Conservation (phyloP, 2,888 invertebrate genomes). For the Nyleta sp. region DNA sequence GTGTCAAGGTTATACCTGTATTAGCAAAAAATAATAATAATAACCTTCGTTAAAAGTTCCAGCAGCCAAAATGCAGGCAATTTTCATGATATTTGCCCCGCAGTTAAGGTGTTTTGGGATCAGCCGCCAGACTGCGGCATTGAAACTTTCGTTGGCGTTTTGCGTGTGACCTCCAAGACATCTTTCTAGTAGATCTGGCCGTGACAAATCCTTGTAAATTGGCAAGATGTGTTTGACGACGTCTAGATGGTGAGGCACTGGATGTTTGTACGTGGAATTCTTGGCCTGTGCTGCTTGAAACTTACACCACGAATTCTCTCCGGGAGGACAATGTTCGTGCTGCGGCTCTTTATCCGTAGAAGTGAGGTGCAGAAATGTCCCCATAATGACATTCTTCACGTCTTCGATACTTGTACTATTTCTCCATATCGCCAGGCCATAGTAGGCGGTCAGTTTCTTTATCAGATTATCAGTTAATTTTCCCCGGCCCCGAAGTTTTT, state of each 20-base stretch:
- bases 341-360: constrained; percentile 31
- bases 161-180: constrained; percentile 72
- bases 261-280: constrained; percentile 26
- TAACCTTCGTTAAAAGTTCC: constrained; percentile 41
- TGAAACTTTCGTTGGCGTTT: constrained; percentile 75
- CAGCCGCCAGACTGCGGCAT: constrained; percentile 72
- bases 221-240: constrained; percentile 39
- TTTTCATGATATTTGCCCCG: constrained; percentile 22
- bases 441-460: constrained; percentile 61
- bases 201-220: constrained; percentile 56
- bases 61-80: constrained; percentile 36
- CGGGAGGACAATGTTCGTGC: constrained; percentile 23
- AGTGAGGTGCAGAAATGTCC: constrained; percentile 31
- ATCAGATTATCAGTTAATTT: constrained; percentile 66
- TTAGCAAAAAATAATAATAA: constrained; percentile 32
- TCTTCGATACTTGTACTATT: constrained; percentile 56
- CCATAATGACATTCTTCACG: constrained; percentile 34
- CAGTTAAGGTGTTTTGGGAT: constrained; percentile 64
- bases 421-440: constrained; percentile 67
- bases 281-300: constrained; percentile 30
- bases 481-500: constrained; percentile 68
- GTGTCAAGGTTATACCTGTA: constrained; percentile 22
- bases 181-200: constrained; percentile 48
- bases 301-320: constrained; percentile 61
- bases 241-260: constrained; percentile 32